phyloP scores from a whole-genome alignment of 37 sponge, comb jelly and placozoan genomes.

The Bolinopsis microptera region DNA sequence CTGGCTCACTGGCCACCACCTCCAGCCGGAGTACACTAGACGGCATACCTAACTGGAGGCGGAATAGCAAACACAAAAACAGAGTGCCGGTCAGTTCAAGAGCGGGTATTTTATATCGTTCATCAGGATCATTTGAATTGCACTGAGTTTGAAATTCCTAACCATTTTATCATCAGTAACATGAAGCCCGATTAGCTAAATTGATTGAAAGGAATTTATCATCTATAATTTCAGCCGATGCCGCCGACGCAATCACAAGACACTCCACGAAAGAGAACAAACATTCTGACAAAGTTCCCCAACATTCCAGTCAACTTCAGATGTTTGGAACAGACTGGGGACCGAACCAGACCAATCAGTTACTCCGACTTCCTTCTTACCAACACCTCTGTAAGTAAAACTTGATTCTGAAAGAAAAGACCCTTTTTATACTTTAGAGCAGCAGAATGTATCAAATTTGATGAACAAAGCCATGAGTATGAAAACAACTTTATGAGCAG shows the following conservation, averaged over 20 bases:
- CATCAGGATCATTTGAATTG: too few relatives aligned
- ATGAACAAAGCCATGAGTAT: too few relatives aligned
- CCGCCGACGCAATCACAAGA: constrained; percentile 23
- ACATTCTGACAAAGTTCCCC: constrained; percentile 21
- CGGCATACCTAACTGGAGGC: neutral
- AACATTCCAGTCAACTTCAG: constrained; percentile 45
- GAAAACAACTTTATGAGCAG: too few relatives aligned
- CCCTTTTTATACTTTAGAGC: neutral
- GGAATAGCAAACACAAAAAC: neutral
- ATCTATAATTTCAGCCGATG: constrained; percentile 50
- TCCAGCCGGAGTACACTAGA: neutral
- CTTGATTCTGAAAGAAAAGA: too few relatives aligned
- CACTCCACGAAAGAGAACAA: neutral
- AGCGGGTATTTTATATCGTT: too few relatives aligned
- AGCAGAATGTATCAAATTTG: too few relatives aligned
- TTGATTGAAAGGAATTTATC: too few relatives aligned
- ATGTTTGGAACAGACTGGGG: constrained; percentile 29
- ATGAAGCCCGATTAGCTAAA: too few relatives aligned
- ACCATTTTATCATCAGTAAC: too few relatives aligned
- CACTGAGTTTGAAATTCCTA: too few relatives aligned
- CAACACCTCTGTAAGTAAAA: neutral
- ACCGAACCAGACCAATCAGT: constrained; percentile 13
- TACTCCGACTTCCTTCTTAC: constrained; percentile 52
- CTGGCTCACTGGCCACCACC: neutral
- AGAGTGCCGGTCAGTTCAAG: neutral